phyloP scores from a whole-genome alignment of 2,113 vertebrate species.

The Glaucidium brasilianum region DNA sequence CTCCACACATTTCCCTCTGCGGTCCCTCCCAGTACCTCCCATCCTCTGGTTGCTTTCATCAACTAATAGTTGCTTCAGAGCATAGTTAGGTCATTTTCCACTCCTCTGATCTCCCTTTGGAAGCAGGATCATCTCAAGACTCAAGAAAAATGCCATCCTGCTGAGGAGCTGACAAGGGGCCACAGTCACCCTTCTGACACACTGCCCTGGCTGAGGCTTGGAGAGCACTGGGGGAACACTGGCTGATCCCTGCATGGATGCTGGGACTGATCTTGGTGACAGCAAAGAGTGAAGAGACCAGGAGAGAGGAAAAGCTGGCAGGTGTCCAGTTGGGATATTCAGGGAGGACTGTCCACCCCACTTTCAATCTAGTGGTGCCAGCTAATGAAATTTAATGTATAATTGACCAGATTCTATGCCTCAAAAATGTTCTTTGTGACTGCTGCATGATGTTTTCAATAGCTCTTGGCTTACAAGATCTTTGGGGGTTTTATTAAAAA shows the following conservation, averaged over 20 bases:
- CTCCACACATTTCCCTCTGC: accelerated
- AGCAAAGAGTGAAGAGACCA: not conserved
- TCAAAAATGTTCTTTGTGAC: not conserved
- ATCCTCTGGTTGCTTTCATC: not conserved
- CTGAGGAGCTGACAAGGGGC: not conserved
- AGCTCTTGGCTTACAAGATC: not conserved
- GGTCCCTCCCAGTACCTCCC: not conserved
- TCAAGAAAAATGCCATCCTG: not conserved
- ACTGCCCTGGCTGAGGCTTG: not conserved
- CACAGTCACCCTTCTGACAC: not conserved
- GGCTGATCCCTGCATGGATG: not conserved
- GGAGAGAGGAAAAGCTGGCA: not conserved
- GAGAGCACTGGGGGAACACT: not conserved
- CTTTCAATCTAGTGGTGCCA: not conserved
- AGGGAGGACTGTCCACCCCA: not conserved
- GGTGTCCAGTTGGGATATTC: not conserved
- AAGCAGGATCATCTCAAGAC: not conserved
- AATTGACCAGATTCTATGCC: not conserved
- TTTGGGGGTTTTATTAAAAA: not conserved
- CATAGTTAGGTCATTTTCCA: not conserved
- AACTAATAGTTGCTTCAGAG: not conserved
- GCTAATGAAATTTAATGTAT: not conserved
- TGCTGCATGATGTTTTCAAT: not conserved
- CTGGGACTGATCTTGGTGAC: not conserved
- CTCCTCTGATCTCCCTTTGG: not conserved